phyloP scores from a whole-genome alignment of 2,797 vertebrate genomes.

The Characodon lateralis region DNA sequence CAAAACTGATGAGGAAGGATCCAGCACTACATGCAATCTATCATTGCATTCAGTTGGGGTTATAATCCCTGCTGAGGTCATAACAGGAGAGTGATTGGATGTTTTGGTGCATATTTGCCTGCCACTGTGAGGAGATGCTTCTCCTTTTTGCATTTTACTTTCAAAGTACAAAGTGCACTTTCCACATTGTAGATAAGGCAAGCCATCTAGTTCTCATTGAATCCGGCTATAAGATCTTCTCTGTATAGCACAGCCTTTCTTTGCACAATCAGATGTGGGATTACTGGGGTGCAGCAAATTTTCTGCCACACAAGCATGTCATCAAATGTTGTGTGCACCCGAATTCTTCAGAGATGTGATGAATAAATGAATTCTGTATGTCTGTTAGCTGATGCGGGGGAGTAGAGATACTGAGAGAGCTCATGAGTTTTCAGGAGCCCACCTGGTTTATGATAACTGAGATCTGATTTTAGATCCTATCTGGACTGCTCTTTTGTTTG shows the following conservation, averaged over 20 bases:
- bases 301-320: constrained; percentile 7
- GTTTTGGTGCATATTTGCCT: constrained; percentile 61
- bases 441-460: background rate
- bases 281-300: constrained; percentile 36
- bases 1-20: constrained; percentile 47
- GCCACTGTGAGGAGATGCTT: constrained; percentile 35
- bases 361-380: constrained; percentile 13
- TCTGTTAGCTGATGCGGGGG: background rate
- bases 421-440: background rate
- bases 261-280: constrained; percentile 42
- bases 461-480: background rate
- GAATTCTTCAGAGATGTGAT: constrained; percentile 21
- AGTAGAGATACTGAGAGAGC: background rate
- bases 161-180: constrained; percentile 47
- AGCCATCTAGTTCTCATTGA: constrained; percentile 38
- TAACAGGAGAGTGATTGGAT: constrained; percentile 57
- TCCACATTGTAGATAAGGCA: constrained; percentile 49
- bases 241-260: constrained; percentile 31
- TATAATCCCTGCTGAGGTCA: constrained; percentile 60
- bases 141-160: constrained; percentile 44
- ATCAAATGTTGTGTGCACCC: constrained; percentile 19
- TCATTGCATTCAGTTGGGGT: constrained; percentile 45
- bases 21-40: constrained; percentile 38
- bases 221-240: constrained; percentile 46
- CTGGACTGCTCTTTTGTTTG: background rate